Evolutionary conservation across 2,113 vertebrate species (phyloP).

Genomic region (Astatotilapia flaviijosephi): DNA sequence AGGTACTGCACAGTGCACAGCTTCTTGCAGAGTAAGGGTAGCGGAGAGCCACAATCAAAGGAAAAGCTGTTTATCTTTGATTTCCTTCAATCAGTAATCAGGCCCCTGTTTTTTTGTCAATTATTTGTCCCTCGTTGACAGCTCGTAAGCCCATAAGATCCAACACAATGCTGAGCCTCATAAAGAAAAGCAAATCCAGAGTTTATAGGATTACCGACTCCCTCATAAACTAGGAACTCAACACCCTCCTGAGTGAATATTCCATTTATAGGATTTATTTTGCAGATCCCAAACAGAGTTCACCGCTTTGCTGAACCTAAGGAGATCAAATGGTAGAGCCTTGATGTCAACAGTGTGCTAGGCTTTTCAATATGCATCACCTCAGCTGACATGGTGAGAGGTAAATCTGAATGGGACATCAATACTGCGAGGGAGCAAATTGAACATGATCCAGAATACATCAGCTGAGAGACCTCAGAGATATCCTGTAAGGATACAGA

Average conservation of each 20-base stretch:
- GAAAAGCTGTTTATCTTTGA: constrained; percentile 58
- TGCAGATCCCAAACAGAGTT: constrained; percentile 53
- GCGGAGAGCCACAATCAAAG: not conserved
- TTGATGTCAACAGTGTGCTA: constrained; percentile 23
- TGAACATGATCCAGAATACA: constrained; percentile 23
- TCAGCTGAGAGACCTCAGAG: constrained; percentile 1
- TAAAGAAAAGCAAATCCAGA: constrained; percentile 65
- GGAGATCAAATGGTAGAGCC: constrained; percentile 36
- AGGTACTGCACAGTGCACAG: not conserved
- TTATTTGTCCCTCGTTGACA: constrained; percentile 63
- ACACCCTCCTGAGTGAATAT: constrained; percentile 48
- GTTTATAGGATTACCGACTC: constrained; percentile 69
- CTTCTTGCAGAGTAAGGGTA: not conserved
- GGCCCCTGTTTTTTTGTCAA: constrained; percentile 57
- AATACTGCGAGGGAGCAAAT: not conserved
- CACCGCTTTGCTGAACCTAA: constrained; percentile 40
- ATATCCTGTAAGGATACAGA: not conserved
- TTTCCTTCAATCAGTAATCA: constrained; percentile 58
- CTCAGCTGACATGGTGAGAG: constrained; percentile 19
- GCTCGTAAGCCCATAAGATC: constrained; percentile 55
- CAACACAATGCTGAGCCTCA: constrained; percentile 46
- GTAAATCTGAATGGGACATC: constrained; percentile 28
- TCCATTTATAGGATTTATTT: constrained; percentile 66
- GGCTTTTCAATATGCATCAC: constrained; percentile 40
- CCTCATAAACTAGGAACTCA: constrained; percentile 54